Evolutionary conservation across 2,888 invertebrate genomes (phyloP).

Genomic region (Chloromyia formosa): DNA sequence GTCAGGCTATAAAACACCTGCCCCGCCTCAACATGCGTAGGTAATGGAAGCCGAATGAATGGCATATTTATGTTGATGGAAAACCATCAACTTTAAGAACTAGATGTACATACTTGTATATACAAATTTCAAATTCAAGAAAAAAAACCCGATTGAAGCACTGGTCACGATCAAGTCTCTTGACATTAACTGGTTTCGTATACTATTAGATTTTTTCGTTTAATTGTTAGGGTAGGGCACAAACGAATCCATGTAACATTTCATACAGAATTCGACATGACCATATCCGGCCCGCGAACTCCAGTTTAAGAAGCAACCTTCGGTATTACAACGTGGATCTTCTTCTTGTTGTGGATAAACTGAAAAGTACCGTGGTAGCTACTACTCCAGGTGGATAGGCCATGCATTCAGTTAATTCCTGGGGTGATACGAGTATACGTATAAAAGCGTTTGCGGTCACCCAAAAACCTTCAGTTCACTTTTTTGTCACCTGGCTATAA

Average conservation of each 20-base stretch:
- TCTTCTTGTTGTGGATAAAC: constrained; percentile 30
- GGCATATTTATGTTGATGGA: no score
- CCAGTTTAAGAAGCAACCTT: constrained; percentile 9
- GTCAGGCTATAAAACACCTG: no score
- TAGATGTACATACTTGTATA: no score
- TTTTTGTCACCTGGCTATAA: constrained; percentile 44
- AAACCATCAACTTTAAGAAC: no score
- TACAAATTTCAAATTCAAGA: no score
- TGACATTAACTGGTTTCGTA: no score
- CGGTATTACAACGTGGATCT: neutral
- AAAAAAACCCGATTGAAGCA: no score
- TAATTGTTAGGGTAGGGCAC: no score
- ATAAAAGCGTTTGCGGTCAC: constrained; percentile 46
- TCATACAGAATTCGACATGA: neutral
- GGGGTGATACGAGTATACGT: constrained; percentile 32
- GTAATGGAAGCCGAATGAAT: no score
- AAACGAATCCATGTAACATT: neutral
- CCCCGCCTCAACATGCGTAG: no score
- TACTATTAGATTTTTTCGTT: no score
- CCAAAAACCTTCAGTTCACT: constrained; percentile 45
- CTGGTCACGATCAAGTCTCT: no score
- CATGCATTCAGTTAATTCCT: constrained; percentile 35
- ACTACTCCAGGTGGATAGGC: constrained; percentile 11
- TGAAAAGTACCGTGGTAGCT: constrained; percentile 35
- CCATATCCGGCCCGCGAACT: neutral